Percentiles rank a stretch among this genome's conserved stretches.
phyloP scores from a whole-genome alignment of 2,113 vertebrate species.

The Dasypus novemcinctus region DNA sequence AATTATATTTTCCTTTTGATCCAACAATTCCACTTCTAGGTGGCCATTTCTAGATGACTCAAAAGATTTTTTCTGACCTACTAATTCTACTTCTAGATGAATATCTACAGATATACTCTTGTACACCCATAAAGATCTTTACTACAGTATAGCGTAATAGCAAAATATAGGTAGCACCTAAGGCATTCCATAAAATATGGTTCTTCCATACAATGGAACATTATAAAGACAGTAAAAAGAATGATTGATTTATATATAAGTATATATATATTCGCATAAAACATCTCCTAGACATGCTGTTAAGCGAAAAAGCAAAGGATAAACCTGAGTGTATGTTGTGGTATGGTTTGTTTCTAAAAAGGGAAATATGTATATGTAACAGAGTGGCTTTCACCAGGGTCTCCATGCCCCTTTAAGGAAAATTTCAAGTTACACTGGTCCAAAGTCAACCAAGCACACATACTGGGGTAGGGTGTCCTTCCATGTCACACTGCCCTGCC shows the following conservation, averaged over 20 bases:
- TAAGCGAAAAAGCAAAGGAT: neutral
- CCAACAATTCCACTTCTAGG: neutral
- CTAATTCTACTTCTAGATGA: neutral
- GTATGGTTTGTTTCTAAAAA: neutral
- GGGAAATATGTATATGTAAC: neutral
- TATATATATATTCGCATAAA: neutral
- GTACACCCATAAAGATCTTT: neutral
- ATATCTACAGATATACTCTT: neutral
- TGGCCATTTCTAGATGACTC: neutral
- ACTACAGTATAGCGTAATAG: neutral
- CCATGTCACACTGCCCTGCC: neutral
- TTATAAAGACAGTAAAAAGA: neutral
- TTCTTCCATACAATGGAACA: neutral
- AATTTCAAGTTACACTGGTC: neutral
- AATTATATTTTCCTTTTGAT: neutral
- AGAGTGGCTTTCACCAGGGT: neutral
- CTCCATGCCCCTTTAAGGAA: neutral
- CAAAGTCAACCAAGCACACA: neutral
- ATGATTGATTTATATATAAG: neutral
- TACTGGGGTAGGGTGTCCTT: neutral
- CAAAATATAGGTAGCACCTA: neutral
- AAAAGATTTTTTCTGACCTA: neutral
- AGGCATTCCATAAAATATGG: neutral
- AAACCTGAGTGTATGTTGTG: neutral
- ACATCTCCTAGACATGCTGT: neutral